Evolutionary conservation across 2,888 invertebrate species (phyloP), one percentile per base, ranked within the genome.

Genomic region (Nemapogon koenigi): DNA sequence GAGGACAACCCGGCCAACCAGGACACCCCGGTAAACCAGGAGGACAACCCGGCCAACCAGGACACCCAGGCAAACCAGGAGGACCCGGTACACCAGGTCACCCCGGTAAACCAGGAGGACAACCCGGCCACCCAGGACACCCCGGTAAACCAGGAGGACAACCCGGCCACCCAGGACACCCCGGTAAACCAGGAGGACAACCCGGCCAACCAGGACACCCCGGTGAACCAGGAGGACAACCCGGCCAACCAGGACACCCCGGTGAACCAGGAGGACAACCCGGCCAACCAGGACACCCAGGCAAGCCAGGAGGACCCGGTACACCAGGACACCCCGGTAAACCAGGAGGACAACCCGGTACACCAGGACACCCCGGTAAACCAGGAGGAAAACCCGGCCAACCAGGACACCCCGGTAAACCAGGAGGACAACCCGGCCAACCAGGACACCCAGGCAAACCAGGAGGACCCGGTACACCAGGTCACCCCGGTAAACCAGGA

Each of bases 401-500:
- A 1, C 35, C 38, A 33, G 31, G 35, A 6, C 18, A 33, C 13
- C 35, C 37, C 22, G 38, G 37, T 2, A 28, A 17, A 3, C 40
- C 40, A 35, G 41, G 30, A 1, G 41, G 30, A 1, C 4, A 31
- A 0, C 41, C 41, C 40, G 40, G 35, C 3, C 14, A 35, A 2
- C 26, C 40, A 29, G 39, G 35, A 2, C 26, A 19, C 1, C 42
- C 43, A 33, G 40, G 30, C 6, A 17, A 25, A 6, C 30, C 38
- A 28, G 37, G 35, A 1, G 4, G 27, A 8, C 39, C 40, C 22
- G 35, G 17, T 3, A n/a, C 15, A 10, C 35, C 37, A 16, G 39
- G 37, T 7, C 3, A 4, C 2, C 43, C 41, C n/a, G 36, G 32
- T 6, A 32, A 35, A 2, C 36, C 40, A 31, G 39, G 27, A 8